Conservation (phyloP, 37 sponge, comb jelly and placozoan genomes). For the Halichondria panicea region DNA sequence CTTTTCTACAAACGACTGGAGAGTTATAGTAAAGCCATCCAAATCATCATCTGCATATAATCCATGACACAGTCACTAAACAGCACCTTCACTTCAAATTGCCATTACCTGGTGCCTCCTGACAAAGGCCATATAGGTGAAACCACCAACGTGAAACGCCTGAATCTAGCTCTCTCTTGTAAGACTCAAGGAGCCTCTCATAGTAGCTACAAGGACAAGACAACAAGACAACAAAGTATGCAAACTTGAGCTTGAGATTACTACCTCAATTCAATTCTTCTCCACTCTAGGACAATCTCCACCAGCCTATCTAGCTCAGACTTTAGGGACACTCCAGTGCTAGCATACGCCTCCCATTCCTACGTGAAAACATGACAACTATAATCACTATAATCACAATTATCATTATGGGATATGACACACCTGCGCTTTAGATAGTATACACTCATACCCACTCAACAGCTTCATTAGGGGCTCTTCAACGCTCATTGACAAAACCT, state of each 20-base stretch:
- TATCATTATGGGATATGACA: not conserved
- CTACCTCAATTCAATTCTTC: slow-evolving; percentile 80
- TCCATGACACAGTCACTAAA: not conserved
- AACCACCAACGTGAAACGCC: slow-evolving; percentile 73
- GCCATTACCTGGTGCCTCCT: not conserved
- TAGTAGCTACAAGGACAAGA: slow-evolving; percentile 45
- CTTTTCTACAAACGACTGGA: slow-evolving; percentile 70
- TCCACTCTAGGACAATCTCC: slow-evolving; percentile 77
- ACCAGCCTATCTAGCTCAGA: slow-evolving; percentile 53
- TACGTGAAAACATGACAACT: slow-evolving; percentile 3
- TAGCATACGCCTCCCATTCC: slow-evolving; percentile 93
- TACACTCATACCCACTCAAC: slow-evolving; percentile 76
- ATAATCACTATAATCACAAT: not conserved
- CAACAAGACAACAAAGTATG: not conserved
- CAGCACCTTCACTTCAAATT: not conserved
- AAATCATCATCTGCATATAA: not conserved
- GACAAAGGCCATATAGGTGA: slow-evolving; percentile 44
- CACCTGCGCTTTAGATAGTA: slow-evolving; percentile 87
- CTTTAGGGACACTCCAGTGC: slow-evolving; percentile 55
- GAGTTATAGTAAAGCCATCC: not conserved
- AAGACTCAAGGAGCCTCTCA: slow-evolving; percentile 40
- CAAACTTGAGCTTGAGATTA: not conserved
- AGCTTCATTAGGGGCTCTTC: slow-evolving; percentile 82
- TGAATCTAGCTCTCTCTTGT: not conserved
- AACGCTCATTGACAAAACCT: slow-evolving; percentile 56